A percentile compares a stretch with the other conserved stretches of the same genome.
phyloP scores from a whole-genome alignment of 2,797 vertebrate genomes.

The Sebastes baramenuke region DNA sequence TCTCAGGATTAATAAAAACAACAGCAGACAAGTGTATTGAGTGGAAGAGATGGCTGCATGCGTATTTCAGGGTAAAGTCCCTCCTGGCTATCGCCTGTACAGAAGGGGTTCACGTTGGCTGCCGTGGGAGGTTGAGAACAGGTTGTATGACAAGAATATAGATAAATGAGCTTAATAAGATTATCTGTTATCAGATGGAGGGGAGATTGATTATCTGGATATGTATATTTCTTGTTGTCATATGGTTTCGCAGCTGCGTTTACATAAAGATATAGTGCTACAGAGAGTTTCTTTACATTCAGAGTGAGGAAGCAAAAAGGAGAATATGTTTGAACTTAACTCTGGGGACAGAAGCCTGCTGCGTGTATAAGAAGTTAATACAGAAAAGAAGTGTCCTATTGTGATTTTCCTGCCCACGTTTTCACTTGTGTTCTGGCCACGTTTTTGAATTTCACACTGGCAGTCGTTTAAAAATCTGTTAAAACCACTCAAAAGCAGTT shows the following conservation, averaged over 20 bases:
- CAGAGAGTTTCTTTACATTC: slow-evolving; percentile 58
- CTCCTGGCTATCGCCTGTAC: slow-evolving; percentile 24
- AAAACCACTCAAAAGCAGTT: slow-evolving; percentile 40
- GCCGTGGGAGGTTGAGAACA: slow-evolving; percentile 52
- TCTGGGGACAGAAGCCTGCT: neutral
- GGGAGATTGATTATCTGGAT: slow-evolving; percentile 60
- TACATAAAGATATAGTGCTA: slow-evolving; percentile 34
- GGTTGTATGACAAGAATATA: slow-evolving; percentile 35
- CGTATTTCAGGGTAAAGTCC: slow-evolving; percentile 27
- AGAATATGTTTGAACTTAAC: slow-evolving; percentile 4
- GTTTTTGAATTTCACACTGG: slow-evolving; percentile 17
- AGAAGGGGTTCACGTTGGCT: slow-evolving; percentile 58
- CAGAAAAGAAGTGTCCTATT: neutral
- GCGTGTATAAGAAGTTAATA: neutral
- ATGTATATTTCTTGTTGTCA: slow-evolving; percentile 20
- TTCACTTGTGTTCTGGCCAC: neutral
- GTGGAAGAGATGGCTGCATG: slow-evolving; percentile 47
- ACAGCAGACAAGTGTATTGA: slow-evolving; percentile 66
- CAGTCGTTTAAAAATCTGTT: slow-evolving; percentile 17
- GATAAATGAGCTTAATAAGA: slow-evolving; percentile 49
- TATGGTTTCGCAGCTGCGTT: slow-evolving; percentile 45
- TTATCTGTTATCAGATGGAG: slow-evolving; percentile 32
- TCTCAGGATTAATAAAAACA: slow-evolving; percentile 93
- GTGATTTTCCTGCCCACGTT: neutral
- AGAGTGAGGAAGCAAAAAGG: slow-evolving; percentile 25